These are phyloP conservation scores for Chlorops oryzae DNA, from an alignment of 1,140 invertebrate species.

Conservation along the genomic window DNA sequence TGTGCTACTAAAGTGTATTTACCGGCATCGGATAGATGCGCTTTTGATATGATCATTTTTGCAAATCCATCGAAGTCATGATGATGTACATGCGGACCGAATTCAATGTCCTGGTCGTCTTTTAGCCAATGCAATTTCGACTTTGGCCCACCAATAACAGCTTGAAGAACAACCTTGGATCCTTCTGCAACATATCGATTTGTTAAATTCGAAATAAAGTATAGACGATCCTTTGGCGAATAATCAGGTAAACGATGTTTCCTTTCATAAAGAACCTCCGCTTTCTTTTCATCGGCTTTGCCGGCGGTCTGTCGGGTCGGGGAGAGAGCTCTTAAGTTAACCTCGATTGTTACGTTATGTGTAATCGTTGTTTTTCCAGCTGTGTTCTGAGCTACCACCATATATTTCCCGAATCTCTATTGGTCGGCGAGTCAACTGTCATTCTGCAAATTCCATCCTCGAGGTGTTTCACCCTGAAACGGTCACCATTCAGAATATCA, in stretches of 20 bases:
- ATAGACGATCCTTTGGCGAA: slow-evolving; percentile 39
- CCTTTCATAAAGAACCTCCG: too few relatives aligned
- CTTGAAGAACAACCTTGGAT: slow-evolving; percentile 43
- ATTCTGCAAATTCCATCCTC: slow-evolving; percentile 69
- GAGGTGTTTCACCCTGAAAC: slow-evolving; percentile 60
- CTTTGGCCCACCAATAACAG: slow-evolving; percentile 38
- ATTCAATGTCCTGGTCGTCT: slow-evolving; percentile 38
- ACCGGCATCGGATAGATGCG: slow-evolving; percentile 42
- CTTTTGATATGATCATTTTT: slow-evolving; percentile 50
- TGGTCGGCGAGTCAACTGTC: slow-evolving; percentile 59
- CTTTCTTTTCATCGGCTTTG: too few relatives aligned
- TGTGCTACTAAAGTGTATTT: slow-evolving; percentile 50
- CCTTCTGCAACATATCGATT: slow-evolving; percentile 45
- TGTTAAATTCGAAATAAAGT: slow-evolving; percentile 41
- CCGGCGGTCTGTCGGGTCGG: too few relatives aligned
- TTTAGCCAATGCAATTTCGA: slow-evolving; percentile 42
- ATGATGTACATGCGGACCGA: slow-evolving; percentile 35
- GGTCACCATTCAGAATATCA: slow-evolving; percentile 53
- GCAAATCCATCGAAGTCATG: slow-evolving; percentile 49
- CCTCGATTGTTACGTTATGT: too few relatives aligned
- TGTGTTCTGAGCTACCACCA: slow-evolving; percentile 35
- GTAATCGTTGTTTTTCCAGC: slow-evolving; percentile 13
- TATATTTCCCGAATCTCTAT: slow-evolving; percentile 56
- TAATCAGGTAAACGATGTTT: slow-evolving; percentile 33
- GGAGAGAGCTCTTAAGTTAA: too few relatives aligned